Conservation (phyloP, 2,888 invertebrate species). For the Lumbricus terrestris region DNA sequence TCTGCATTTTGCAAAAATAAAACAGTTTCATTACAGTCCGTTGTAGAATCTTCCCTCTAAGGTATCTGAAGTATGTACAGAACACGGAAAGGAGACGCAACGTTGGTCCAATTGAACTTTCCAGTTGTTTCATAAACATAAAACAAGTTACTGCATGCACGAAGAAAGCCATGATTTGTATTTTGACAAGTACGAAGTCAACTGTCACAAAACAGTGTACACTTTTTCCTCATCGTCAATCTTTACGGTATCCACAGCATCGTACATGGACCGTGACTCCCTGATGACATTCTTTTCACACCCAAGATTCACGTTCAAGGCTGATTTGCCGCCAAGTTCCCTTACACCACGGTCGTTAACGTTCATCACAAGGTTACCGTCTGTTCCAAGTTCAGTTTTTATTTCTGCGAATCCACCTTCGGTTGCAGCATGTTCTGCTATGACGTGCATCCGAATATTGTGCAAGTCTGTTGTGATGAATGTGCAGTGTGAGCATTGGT, state of each 20-base stretch:
- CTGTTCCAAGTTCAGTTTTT: conserved; percentile 23
- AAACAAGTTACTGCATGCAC: not conserved
- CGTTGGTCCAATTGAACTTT: not conserved
- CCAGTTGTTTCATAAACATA: not conserved
- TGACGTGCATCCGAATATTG: conserved; percentile 25
- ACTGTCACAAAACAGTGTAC: conserved; percentile 14
- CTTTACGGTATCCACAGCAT: conserved; percentile 7
- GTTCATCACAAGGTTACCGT: conserved; percentile 31
- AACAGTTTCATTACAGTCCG: not conserved
- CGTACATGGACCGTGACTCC: conserved; percentile 10
- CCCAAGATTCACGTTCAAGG: not conserved
- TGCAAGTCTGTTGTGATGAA: conserved; percentile 28
- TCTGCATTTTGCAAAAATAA: not conserved
- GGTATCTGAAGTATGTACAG: not conserved
- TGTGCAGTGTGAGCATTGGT: conserved; percentile 33
- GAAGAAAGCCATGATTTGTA: not conserved
- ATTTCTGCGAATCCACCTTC: conserved; percentile 31
- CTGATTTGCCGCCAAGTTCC: not conserved
- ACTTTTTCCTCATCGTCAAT: conserved; percentile 9
- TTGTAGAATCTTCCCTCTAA: not conserved
- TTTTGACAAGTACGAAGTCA: not conserved
- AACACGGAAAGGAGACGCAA: not conserved
- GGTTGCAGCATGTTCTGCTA: conserved; percentile 22
- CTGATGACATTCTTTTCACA: conserved; percentile 6
- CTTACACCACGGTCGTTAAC: conserved; percentile 27